A percentile compares a stretch with the other conserved stretches of the same genome.
Conservation (phyloP, 1,140 invertebrate genomes). For the Parapsyche elsis region DNA sequence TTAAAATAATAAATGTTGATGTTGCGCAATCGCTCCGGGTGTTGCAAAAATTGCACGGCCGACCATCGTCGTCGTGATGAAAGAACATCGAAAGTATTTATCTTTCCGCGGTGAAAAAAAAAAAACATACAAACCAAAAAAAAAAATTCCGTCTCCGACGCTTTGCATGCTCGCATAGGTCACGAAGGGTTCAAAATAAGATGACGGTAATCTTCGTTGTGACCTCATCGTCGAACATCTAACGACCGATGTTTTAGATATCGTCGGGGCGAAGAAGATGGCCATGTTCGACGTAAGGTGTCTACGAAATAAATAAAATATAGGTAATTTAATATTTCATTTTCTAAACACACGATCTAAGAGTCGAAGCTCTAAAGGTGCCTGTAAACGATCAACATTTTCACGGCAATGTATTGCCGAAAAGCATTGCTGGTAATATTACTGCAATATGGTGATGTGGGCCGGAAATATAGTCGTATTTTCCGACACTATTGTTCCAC, state of each 20-base stretch:
- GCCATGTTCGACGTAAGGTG: neutral
- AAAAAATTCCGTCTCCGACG: neutral
- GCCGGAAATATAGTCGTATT: too few relatives aligned
- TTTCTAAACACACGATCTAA: too few relatives aligned
- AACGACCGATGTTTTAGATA: neutral
- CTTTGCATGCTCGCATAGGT: slow-evolving; percentile 12
- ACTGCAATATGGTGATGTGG: too few relatives aligned
- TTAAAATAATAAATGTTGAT: slow-evolving; percentile 13
- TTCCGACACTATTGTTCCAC: too few relatives aligned
- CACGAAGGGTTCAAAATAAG: slow-evolving; percentile 16
- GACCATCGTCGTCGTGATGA: slow-evolving; percentile 13
- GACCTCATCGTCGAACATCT: slow-evolving; percentile 21
- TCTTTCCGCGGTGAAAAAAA: neutral
- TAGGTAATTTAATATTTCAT: too few relatives aligned
- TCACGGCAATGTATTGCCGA: too few relatives aligned
- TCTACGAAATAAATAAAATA: neutral
- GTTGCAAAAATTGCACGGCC: neutral
- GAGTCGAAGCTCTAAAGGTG: too few relatives aligned
- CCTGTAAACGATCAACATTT: too few relatives aligned
- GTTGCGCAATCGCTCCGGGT: neutral
- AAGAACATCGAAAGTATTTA: slow-evolving; percentile 11
- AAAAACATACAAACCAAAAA: neutral
- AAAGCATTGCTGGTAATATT: too few relatives aligned
- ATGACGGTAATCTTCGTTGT: slow-evolving; percentile 18
- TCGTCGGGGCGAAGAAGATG: neutral